Conservation (phyloP, 1,140 invertebrate species). For the Anadara kagoshimensis region DNA sequence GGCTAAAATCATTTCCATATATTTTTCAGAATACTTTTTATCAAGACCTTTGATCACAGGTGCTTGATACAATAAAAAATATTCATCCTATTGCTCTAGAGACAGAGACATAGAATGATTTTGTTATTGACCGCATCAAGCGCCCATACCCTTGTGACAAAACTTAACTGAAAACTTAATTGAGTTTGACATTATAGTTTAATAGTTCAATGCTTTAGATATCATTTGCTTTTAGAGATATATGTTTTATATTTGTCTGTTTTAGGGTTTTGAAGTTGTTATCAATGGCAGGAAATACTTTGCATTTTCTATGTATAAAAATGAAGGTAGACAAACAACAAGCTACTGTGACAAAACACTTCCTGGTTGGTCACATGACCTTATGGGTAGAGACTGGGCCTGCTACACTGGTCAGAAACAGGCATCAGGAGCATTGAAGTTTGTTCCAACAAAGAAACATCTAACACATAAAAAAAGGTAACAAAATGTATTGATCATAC, state of each 20-base stretch:
- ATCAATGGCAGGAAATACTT: slow-evolving; percentile 74
- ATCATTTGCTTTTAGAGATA: neutral
- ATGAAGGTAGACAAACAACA: slow-evolving; percentile 57
- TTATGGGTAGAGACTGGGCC: slow-evolving; percentile 73
- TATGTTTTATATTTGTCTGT: slow-evolving; percentile 9
- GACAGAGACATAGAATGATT: no score
- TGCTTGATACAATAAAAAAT: no score
- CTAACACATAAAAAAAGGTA: slow-evolving; percentile 9
- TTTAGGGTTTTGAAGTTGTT: slow-evolving; percentile 70
- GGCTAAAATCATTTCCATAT: no score
- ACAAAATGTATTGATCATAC: neutral
- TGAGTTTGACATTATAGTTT: no score
- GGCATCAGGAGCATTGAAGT: neutral
- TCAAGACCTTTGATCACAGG: no score
- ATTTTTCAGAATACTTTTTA: no score
- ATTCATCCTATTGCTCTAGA: no score
- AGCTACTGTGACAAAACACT: slow-evolving; percentile 73
- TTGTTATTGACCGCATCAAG: no score
- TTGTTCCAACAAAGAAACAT: neutral
- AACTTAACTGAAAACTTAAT: no score
- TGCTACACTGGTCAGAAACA: slow-evolving; percentile 67
- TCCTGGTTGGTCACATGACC: slow-evolving; percentile 75
- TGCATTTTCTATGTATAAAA: slow-evolving; percentile 74
- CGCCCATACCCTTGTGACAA: no score
- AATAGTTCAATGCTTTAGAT: no score